Evolutionary conservation across 2,797 vertebrate species (phyloP), one percentile per base, ranked within the genome.

Genomic region (Anguilla pacifica): DNA sequence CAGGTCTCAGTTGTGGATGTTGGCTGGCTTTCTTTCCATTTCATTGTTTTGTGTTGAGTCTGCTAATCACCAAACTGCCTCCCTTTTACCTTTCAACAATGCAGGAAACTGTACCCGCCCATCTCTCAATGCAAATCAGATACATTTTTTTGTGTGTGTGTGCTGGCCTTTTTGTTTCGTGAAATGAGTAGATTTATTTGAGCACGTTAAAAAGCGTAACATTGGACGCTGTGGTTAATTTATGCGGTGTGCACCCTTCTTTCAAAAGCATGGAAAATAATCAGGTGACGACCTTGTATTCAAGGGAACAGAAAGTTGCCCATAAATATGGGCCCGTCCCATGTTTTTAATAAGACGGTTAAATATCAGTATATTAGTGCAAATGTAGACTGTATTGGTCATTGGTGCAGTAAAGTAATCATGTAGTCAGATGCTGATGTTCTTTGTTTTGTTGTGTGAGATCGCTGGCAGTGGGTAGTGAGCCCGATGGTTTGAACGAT

Each of bases 1-100:
- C 90, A 88, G 90, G 92, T 89, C 90, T 93, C 91, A 88, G 87
- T 91, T 94, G 90, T 92, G 31, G 83, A 89, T 88, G 92, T 93
- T 90, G 92, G 92, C 61, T 90, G 91, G 88, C 91, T 88, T 95
- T 93, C 90, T 77, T 84, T 90, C 89, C 83, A 72, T 57, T 84
- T 87, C 86, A 88, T 87, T 87, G 90, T 85, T 43, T 88, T 51
- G 83, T 85, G 64, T 46, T 43, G 70, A 77, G 70, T 85, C 51
- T 51, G 28, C 90, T 90, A 92, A 91, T 88, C 10, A 89, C 88
- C 90, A 86, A 59, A 90, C 91, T 91, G 93, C 88, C 93, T 94
- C 94, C 92, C 92, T 88, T 77, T 85, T 83, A 85, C 61, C 77
- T 55, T 87, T 59, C 61, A 49, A 85, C 83, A 87, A 86, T 86